Percentiles rank a stretch among this genome's conserved stretches.
These are phyloP conservation scores for Spilosoma lubricipeda DNA, from an alignment of 2,888 invertebrate genomes.

Conservation along the genomic window DNA sequence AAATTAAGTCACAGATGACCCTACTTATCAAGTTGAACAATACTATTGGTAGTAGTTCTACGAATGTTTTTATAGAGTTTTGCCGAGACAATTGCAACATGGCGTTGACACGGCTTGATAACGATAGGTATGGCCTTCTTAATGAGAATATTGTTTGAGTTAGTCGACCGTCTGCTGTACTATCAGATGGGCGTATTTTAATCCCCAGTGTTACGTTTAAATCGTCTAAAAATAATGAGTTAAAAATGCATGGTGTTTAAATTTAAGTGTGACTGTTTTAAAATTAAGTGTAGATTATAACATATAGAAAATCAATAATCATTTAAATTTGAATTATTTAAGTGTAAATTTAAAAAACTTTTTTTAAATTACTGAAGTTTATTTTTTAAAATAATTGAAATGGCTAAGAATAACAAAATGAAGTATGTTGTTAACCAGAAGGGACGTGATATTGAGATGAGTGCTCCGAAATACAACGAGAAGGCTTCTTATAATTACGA, in stretches of 20 bases:
- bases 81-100: constrained; percentile 6
- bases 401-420: constrained; percentile 27
- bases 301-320: not conserved
- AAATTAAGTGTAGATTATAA: not conserved
- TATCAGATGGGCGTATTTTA: constrained; percentile 21
- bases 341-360: not conserved
- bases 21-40: constrained; percentile 8
- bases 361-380: not conserved
- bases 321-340: not conserved
- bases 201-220: not conserved
- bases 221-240: not conserved
- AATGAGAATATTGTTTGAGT: constrained; percentile 9
- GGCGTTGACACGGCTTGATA: constrained; percentile 15
- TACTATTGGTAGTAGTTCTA: constrained; percentile 9
- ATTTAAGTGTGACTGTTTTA: not conserved
- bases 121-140: constrained; percentile 18
- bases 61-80: constrained; percentile 11
- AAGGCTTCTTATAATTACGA: constrained; percentile 48
- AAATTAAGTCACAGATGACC: constrained; percentile 11
- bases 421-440: constrained; percentile 9
- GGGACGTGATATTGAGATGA: constrained; percentile 41
- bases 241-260: not conserved
- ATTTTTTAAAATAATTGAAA: constrained; percentile 9
- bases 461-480: constrained; percentile 15
- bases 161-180: constrained; percentile 15